A percentile compares a stretch with the other conserved stretches of the same genome.
phyloP scores from a whole-genome alignment of 1,140 invertebrate species.

The Paramacrobiotus metropolitanus region DNA sequence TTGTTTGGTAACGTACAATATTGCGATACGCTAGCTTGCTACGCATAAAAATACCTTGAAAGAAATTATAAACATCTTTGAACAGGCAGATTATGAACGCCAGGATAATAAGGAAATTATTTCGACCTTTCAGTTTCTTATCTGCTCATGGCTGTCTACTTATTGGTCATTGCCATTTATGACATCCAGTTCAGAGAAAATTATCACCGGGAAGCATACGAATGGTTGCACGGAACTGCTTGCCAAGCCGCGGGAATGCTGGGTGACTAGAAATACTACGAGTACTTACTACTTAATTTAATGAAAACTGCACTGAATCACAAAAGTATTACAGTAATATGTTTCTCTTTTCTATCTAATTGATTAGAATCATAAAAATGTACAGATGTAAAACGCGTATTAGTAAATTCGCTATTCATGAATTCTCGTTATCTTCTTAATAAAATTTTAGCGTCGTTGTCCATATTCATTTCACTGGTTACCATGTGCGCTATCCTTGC shows the following conservation, averaged over 20 bases:
- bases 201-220: neutral
- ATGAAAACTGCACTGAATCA: too few relatives aligned
- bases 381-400: too few relatives aligned
- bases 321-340: too few relatives aligned
- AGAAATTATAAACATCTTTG: too few relatives aligned
- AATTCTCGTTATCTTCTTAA: too few relatives aligned
- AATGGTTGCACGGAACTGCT: neutral
- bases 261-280: neutral
- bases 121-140: neutral
- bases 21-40: too few relatives aligned
- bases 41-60: too few relatives aligned
- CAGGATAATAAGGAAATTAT: too few relatives aligned
- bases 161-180: neutral
- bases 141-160: neutral
- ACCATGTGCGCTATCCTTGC: neutral
- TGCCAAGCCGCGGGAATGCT: neutral
- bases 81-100: too few relatives aligned
- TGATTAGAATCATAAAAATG: too few relatives aligned
- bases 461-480: neutral
- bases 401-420: too few relatives aligned
- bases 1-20: neutral
- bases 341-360: too few relatives aligned
- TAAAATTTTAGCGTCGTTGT: neutral
- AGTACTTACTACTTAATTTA: neutral
- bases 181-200: neutral